Evolutionary conservation across 2,797 vertebrate species (phyloP).

Genomic region (Acanthurus lineatus): DNA sequence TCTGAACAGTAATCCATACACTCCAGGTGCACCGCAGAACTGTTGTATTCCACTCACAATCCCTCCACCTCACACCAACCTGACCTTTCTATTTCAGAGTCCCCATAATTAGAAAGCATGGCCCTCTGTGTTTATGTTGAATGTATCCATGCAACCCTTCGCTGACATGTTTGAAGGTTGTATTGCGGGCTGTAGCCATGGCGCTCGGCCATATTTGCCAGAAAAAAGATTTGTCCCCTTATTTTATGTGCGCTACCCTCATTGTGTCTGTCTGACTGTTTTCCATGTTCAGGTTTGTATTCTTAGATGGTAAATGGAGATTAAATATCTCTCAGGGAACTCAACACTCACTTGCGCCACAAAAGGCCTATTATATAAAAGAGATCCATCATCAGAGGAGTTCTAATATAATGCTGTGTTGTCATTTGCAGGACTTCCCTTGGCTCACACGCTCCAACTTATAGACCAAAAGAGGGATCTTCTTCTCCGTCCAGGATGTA

Average conservation of each 20-base stretch:
- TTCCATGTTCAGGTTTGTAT: slow-evolving; percentile 2
- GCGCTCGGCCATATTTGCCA: slow-evolving; percentile 36
- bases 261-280: slow-evolving; percentile 7
- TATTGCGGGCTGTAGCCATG: slow-evolving; percentile 62
- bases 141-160: slow-evolving; percentile 81
- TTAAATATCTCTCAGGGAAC: background rate
- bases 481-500: slow-evolving; percentile 10
- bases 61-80: slow-evolving; percentile 68
- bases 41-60: slow-evolving; percentile 68
- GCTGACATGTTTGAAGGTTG: slow-evolving; percentile 74
- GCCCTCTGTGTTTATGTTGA: slow-evolving; percentile 83
- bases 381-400: background rate
- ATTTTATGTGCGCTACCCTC: background rate
- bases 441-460: slow-evolving; percentile 97
- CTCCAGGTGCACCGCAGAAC: slow-evolving; percentile 73
- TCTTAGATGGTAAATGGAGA: background rate
- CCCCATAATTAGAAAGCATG: slow-evolving; percentile 79
- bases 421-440: slow-evolving; percentile 91
- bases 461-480: slow-evolving; percentile 72
- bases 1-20: slow-evolving; percentile 59
- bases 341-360: background rate
- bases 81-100: slow-evolving; percentile 85
- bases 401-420: slow-evolving; percentile 34
- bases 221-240: slow-evolving; percentile 17
- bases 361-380: background rate